Conservation (phyloP, 2,113 vertebrate species). For the Neogale vison region DNA sequence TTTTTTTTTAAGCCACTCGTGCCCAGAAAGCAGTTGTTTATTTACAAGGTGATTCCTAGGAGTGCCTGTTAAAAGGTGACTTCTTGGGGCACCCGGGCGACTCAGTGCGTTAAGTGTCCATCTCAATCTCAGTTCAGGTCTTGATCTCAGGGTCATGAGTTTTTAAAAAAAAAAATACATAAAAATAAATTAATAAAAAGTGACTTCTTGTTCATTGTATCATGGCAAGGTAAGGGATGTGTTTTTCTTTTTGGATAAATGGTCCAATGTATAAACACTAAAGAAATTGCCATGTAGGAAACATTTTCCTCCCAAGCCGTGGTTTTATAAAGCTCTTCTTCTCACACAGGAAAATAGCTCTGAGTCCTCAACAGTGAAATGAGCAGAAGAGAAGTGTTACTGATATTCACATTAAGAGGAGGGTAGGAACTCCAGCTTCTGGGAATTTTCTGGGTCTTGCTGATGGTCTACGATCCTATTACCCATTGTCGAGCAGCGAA, state of each 20-base stretch:
- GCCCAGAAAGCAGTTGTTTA: background rate
- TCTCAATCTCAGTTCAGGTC: background rate
- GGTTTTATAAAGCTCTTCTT: background rate
- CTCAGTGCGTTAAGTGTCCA: background rate
- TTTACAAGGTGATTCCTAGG: background rate
- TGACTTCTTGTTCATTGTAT: background rate
- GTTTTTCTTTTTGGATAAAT: background rate
- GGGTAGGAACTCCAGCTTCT: background rate
- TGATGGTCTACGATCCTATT: background rate
- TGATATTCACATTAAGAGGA: background rate
- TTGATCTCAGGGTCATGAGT: background rate
- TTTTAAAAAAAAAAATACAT: background rate
- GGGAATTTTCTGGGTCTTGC: background rate
- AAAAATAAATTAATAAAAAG: background rate
- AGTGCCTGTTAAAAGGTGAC: background rate
- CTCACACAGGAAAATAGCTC: background rate
- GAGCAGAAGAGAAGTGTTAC: background rate
- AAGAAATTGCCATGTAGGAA: background rate
- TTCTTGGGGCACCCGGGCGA: background rate
- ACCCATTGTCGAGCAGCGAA: background rate
- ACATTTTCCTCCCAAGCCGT: background rate
- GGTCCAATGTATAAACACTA: background rate
- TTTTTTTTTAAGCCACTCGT: background rate
- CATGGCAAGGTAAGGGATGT: no score
- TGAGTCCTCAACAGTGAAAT: background rate